These are phyloP conservation scores for Conus betulinus DNA, from an alignment of 1,140 invertebrate species.

Conservation along the genomic window DNA sequence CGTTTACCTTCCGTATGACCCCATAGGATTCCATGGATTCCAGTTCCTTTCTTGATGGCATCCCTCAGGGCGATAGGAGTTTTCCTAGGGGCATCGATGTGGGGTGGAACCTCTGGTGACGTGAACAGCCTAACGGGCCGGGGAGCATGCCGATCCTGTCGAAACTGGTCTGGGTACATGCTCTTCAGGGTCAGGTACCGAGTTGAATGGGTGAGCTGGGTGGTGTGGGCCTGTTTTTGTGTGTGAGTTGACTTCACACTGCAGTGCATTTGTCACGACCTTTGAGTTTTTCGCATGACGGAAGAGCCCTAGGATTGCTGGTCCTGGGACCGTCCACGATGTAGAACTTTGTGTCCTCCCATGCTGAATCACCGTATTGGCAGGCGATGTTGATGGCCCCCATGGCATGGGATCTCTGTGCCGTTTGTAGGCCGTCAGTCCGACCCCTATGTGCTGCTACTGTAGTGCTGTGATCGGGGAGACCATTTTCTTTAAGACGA, in stretches of 20 bases:
- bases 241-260: not conserved
- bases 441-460: too few relatives aligned
- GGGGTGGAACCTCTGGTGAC: slow-evolving; percentile 37
- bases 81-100: slow-evolving; percentile 49
- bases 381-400: not conserved
- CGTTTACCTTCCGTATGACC: slow-evolving; percentile 43
- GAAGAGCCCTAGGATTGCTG: slow-evolving; percentile 22
- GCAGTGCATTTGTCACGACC: slow-evolving; percentile 13
- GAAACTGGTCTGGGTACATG: slow-evolving; percentile 32
- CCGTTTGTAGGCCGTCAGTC: too few relatives aligned
- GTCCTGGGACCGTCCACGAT: slow-evolving; percentile 18
- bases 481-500: too few relatives aligned
- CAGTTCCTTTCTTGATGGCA: slow-evolving; percentile 32
- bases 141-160: slow-evolving; percentile 31
- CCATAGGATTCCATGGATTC: slow-evolving; percentile 29
- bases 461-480: too few relatives aligned
- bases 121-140: slow-evolving; percentile 49
- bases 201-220: not conserved
- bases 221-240: too few relatives aligned
- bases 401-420: not conserved
- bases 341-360: slow-evolving; percentile 26
- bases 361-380: not conserved
- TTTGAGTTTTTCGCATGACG: not conserved
- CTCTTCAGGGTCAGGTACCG: not conserved
- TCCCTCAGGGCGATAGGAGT: slow-evolving; percentile 55